These are phyloP conservation scores for Octopus sinensis DNA, from an alignment of 1,140 invertebrate species.

Conservation along the genomic window DNA sequence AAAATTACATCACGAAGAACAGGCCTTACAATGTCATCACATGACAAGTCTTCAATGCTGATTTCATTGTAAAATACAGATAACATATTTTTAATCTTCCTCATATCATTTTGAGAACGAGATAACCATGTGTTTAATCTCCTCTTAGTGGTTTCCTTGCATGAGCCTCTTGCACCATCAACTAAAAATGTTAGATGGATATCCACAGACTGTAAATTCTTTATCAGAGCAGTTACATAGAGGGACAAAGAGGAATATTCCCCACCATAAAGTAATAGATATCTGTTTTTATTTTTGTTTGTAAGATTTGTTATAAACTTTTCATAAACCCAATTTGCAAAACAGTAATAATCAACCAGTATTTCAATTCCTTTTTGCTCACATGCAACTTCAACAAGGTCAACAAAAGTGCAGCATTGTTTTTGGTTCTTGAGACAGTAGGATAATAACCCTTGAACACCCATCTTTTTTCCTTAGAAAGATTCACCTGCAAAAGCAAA, in stretches of 20 bases:
- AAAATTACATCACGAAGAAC: conserved; percentile 46
- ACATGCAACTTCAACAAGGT: conserved; percentile 41
- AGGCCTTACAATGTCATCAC: conserved; percentile 32
- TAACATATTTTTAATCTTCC: conserved; percentile 36
- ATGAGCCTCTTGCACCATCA: conserved; percentile 47
- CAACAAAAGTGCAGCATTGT: conserved; percentile 35
- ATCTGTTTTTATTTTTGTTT: conserved; percentile 37
- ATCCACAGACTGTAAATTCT: conserved; percentile 37
- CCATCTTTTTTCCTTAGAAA: conserved; percentile 33
- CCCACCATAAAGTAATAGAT: conserved; percentile 42
- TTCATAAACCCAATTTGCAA: conserved; percentile 39
- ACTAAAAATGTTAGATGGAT: conserved; percentile 47
- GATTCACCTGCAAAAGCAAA: too few relatives aligned
- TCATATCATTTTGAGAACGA: conserved; percentile 35
- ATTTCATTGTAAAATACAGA: conserved; percentile 35
- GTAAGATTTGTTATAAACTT: conserved; percentile 40
- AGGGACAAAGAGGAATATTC: conserved; percentile 43
- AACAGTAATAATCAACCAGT: conserved; percentile 48
- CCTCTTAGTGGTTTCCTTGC: conserved; percentile 30
- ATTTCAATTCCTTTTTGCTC: conserved; percentile 44
- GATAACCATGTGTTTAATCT: conserved; percentile 47
- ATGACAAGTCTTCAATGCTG: conserved; percentile 28
- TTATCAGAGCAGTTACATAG: conserved; percentile 42
- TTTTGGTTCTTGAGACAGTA: conserved; percentile 34
- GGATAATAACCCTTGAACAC: conserved; percentile 40